Evolutionary conservation across 2,888 invertebrate species (phyloP).

Genomic region (Syrista parreyssii): DNA sequence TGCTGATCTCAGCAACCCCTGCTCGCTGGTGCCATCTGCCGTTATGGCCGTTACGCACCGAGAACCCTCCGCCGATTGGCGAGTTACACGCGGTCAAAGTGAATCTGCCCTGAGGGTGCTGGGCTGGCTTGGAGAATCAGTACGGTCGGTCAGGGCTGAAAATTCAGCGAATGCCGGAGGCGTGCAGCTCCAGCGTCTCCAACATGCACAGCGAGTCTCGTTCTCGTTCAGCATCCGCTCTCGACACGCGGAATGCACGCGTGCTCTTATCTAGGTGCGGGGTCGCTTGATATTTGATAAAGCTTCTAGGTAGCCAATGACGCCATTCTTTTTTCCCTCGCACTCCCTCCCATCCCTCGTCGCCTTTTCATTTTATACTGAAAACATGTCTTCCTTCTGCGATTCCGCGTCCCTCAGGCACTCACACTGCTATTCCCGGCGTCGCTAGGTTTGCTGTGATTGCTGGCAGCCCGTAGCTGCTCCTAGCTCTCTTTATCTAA

Average conservation of each 20-base stretch:
- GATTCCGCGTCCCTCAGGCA: background rate
- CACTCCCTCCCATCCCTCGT: background rate
- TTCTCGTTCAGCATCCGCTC: background rate
- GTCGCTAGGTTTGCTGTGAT: slow-evolving; percentile 27
- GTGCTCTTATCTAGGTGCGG: background rate
- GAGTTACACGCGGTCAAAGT: background rate
- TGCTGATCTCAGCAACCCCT: slow-evolving; percentile 55
- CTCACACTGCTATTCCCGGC: slow-evolving; percentile 26
- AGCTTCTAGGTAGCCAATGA: background rate
- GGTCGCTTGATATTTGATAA: background rate
- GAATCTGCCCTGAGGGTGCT: background rate
- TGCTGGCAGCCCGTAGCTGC: slow-evolving; percentile 27
- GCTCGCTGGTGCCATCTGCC: slow-evolving; percentile 58
- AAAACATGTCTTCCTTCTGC: background rate
- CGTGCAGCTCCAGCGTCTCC: background rate
- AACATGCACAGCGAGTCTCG: background rate
- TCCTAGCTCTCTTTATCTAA: slow-evolving; percentile 56
- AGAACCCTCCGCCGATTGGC: slow-evolving; percentile 1
- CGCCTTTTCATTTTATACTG: background rate
- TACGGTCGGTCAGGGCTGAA: background rate
- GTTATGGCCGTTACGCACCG: slow-evolving; percentile 28
- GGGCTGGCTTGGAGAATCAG: background rate
- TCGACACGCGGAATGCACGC: background rate
- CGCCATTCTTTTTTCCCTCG: background rate
- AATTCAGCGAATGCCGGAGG: background rate